Percentiles rank a stretch among this genome's conserved stretches.
phyloP scores from a whole-genome alignment of 1,140 invertebrate genomes.

The Odontomachus brunneus region DNA sequence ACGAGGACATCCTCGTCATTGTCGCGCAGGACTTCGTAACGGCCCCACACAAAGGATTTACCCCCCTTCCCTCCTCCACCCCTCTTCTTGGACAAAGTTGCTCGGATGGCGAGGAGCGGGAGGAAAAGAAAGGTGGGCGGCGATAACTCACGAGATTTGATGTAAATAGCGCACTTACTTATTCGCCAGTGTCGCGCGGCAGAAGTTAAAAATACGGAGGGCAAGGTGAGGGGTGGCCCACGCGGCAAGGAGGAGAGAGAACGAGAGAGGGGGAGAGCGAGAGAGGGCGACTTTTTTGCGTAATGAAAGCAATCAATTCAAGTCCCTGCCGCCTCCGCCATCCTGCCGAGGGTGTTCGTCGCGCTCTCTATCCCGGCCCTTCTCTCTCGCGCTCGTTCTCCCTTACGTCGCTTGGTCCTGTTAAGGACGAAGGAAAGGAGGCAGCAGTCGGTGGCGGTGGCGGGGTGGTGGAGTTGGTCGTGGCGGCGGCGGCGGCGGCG shows the following conservation, averaged over 20 bases:
- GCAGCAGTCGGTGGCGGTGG: conserved; percentile 42
- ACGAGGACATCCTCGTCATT: conserved; percentile 15
- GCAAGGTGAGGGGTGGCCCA: conserved; percentile 68
- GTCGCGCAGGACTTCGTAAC: conserved; percentile 37
- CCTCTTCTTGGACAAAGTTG: background rate
- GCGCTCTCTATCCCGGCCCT: conserved; percentile 64
- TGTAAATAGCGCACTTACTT: conserved; percentile 85
- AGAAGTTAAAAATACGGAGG: conserved; percentile 84
- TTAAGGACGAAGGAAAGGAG: conserved; percentile 64
- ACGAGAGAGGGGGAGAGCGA: conserved; percentile 30
- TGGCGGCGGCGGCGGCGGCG: conserved; percentile 18
- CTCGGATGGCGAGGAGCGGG: conserved; percentile 12
- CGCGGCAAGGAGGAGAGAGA: conserved; percentile 28
- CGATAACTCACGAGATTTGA: conserved; percentile 85
- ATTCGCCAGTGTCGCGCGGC: conserved; percentile 80
- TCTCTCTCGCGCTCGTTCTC: conserved; percentile 56
- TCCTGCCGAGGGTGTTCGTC: conserved; percentile 64
- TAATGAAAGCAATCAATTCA: conserved; percentile 86
- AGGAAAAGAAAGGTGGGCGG: conserved; percentile 38
- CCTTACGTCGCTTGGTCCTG: conserved; percentile 58
- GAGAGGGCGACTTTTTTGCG: conserved; percentile 80
- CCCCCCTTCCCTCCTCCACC: conserved; percentile 24
- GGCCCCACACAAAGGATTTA: conserved; percentile 55
- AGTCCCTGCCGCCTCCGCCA: conserved; percentile 78
- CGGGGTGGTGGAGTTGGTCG: conserved; percentile 8